Evolutionary conservation across 2,113 vertebrate genomes (phyloP), one percentile per base, ranked within the genome.

Genomic region (Megaceryle maxima): DNA sequence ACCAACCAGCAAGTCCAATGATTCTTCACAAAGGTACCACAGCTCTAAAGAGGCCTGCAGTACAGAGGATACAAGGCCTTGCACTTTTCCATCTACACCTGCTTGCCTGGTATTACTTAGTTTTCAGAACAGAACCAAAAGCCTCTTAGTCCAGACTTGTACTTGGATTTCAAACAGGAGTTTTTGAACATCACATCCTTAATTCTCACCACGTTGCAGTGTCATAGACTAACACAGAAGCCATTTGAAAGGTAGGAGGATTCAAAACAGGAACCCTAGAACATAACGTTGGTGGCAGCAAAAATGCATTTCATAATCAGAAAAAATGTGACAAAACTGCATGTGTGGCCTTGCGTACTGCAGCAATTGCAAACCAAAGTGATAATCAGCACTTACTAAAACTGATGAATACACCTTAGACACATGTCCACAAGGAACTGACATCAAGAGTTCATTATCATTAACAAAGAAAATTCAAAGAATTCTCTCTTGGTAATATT

Each of bases 291-390:
- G 1, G 31, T 24, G 39, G 26, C 21, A 77, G n/a, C 46, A 80
- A 80, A 88, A 84, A 69, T 1, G 6, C 9, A 43, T 29, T 53
- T 69, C 5, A 24, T 14, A 1, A 73, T 26, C 39, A 89, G 35
- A 86, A 25, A 68, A 28, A 68, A 41, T 0, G 1, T 16, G 16
- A 85, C 26, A 68, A 33, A 79, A 79, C 14, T 13, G 9, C 24
- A 10, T 1, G 1, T 0, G 3, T 35, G 16, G 17, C 78, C 44
- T 21, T 63, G 44, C 37, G 18, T 4, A 22, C 15, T 21, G n/a
- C 86, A 76, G 53, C 31, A 50, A 43, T 17, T 62, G 51, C 56
- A 59, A 85, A 59, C 13, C 41, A 29, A 62, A 51, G 16, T 26
- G 67, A 41, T 26, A 70, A 26, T 53, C 5, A 78, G 41, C 5